phyloP scores from a whole-genome alignment of 2,797 vertebrate genomes.

The Bufotes viridis region DNA sequence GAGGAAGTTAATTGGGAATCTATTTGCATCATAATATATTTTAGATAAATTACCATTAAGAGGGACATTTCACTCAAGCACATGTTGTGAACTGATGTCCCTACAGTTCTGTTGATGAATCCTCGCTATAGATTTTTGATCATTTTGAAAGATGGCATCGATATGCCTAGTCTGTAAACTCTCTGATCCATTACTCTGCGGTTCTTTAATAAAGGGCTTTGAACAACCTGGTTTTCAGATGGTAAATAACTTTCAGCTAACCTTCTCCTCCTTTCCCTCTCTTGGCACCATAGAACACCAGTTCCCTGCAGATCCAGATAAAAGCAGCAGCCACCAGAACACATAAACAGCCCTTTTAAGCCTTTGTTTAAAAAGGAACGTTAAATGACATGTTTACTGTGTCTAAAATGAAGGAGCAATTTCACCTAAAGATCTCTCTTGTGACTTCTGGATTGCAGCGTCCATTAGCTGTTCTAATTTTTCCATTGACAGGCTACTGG shows the following conservation, averaged over 20 bases:
- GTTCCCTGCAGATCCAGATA: conserved; percentile 39
- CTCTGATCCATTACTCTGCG: conserved; percentile 53
- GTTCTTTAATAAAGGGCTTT: conserved; percentile 62
- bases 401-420: conserved; percentile 44
- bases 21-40: neutral
- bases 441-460: neutral
- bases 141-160: conserved; percentile 37
- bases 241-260: conserved; percentile 60
- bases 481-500: conserved; percentile 33
- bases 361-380: conserved; percentile 50
- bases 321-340: conserved; percentile 34
- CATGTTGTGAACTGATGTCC: conserved; percentile 29
- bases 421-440: conserved; percentile 43
- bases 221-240: conserved; percentile 57
- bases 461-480: conserved; percentile 45
- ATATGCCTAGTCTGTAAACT: conserved; percentile 53
- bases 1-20: neutral
- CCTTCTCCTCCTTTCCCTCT: conserved; percentile 49
- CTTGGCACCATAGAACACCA: neutral
- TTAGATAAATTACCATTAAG: neutral
- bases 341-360: conserved; percentile 51
- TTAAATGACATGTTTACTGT: conserved; percentile 51
- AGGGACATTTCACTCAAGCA: neutral
- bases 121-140: conserved; percentile 18
- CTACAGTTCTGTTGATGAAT: neutral